Conservation (phyloP, 2,888 invertebrate species). For the Macroteleia sp. region DNA sequence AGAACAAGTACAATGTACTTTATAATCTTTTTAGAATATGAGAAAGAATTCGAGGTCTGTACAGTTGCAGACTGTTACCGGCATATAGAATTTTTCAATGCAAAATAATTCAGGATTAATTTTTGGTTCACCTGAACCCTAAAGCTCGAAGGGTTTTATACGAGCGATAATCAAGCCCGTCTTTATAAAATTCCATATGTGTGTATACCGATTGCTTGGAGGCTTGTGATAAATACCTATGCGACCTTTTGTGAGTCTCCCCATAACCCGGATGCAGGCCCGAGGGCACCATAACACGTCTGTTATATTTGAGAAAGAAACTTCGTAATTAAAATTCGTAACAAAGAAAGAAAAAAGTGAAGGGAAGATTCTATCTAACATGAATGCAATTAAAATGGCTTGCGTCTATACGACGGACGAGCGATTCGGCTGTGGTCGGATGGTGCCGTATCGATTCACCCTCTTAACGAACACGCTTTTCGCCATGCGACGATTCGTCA, state of each 20-base stretch:
- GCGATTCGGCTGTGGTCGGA: too few relatives aligned
- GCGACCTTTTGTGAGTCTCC: constrained; percentile 70
- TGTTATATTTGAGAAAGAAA: constrained; percentile 68
- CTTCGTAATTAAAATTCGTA: constrained; percentile 75
- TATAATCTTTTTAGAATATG: too few relatives aligned
- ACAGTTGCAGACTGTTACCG: too few relatives aligned
- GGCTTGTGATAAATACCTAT: constrained; percentile 66
- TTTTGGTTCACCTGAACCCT: constrained; percentile 39
- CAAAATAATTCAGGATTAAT: constrained; percentile 37
- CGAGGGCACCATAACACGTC: constrained; percentile 55
- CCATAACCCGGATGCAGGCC: constrained; percentile 51
- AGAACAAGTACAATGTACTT: too few relatives aligned
- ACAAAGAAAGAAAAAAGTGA: constrained; percentile 69
- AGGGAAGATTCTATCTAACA: constrained; percentile 68
- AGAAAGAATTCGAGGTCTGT: too few relatives aligned
- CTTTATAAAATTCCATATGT: constrained; percentile 45
- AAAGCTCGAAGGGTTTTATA: constrained; percentile 19
- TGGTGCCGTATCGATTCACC: too few relatives aligned
- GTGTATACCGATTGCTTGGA: constrained; percentile 47
- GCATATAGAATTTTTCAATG: constrained; percentile 9
- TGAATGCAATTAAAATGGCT: constrained; percentile 73
- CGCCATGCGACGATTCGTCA: constrained; percentile 55
- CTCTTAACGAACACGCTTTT: too few relatives aligned
- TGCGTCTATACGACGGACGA: too few relatives aligned
- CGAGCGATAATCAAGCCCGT: constrained; percentile 38